Evolutionary conservation across 2,113 vertebrate species (phyloP).

Genomic region (Burhinus oedicnemus): DNA sequence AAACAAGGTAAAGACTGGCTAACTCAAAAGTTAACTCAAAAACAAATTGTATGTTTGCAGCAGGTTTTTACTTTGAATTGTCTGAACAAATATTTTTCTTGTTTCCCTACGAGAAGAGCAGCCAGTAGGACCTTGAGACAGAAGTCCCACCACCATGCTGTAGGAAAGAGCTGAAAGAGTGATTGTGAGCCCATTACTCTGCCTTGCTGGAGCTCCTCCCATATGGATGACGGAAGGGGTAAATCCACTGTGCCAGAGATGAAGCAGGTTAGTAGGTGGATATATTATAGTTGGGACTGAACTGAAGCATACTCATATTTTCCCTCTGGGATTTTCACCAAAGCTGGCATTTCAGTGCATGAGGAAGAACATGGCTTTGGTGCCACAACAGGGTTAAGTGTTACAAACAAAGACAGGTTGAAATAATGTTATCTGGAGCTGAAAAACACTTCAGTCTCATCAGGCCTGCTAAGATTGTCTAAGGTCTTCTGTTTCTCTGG

Average conservation of each 20-base stretch:
- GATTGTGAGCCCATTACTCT: neutral
- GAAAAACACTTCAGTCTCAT: neutral
- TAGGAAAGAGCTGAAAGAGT: neutral
- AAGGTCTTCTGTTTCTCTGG: neutral
- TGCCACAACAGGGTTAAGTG: neutral
- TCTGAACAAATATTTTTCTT: neutral
- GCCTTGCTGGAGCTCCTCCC: neutral
- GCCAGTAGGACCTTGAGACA: neutral
- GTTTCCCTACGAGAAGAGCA: neutral
- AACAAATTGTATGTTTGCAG: neutral
- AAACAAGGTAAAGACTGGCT: neutral
- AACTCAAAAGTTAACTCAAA: neutral
- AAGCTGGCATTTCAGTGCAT: neutral
- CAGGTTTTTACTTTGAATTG: neutral
- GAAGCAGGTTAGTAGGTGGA: neutral
- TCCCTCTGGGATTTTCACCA: neutral
- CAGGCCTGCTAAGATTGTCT: neutral
- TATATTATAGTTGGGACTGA: neutral
- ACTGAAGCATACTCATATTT: fast-evolving
- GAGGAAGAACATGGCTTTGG: neutral
- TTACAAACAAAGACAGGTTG: neutral
- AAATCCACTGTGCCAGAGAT: neutral
- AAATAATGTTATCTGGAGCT: neutral
- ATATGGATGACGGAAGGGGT: neutral
- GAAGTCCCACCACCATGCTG: neutral